Evolutionary conservation across 2,113 vertebrate genomes (phyloP), one percentile per base, ranked within the genome.

Genomic region (Girardinichthys multiradiatus): DNA sequence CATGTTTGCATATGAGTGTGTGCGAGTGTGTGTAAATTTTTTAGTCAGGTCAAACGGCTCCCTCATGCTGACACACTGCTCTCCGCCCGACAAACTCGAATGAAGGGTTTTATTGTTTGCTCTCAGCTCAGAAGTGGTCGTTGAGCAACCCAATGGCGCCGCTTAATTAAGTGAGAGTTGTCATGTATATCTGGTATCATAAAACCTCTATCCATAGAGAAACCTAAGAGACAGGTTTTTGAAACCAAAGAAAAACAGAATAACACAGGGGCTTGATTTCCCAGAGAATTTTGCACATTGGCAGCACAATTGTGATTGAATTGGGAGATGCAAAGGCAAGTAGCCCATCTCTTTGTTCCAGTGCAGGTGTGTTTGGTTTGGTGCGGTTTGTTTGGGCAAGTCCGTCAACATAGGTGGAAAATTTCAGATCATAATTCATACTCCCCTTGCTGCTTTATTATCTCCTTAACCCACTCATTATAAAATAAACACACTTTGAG

Each of bases 141-240:
- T 71, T 71, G 63, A 83, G 65, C 66, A 78, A 57, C 57, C 24
- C 0, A n/a, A 51, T 11, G 21, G 17, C 5, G 0, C 65, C 26
- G 19, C 12, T 12, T 26, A 24, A 21, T 72, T 45, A 27, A 26
- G 1, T 21, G 5, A 33, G 33, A 64, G 74, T 64, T 35, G 11
- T 66, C 51, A 15, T 64, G 45, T 2, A 11, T 64, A 48, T 33
- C 57, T 67, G 45, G 24, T 12, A n/a, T 87, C 29, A 51, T 14
- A 2, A 57, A 60, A 10, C 0, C 2, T n/a, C 29, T 63, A 17
- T 68, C 31, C 35, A 77, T 33, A 19, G 39, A 0, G 33, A 60
- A 89, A 88, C 83, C 73, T 57, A 82, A 84, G 72, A 84, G 28
- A 68, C 80, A 12, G 81, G 77, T 86, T 28, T 63, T 57, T 27